Base-by-base conservation (phyloP, 2,113 vertebrate species). In the Carassius auratus region DNA sequence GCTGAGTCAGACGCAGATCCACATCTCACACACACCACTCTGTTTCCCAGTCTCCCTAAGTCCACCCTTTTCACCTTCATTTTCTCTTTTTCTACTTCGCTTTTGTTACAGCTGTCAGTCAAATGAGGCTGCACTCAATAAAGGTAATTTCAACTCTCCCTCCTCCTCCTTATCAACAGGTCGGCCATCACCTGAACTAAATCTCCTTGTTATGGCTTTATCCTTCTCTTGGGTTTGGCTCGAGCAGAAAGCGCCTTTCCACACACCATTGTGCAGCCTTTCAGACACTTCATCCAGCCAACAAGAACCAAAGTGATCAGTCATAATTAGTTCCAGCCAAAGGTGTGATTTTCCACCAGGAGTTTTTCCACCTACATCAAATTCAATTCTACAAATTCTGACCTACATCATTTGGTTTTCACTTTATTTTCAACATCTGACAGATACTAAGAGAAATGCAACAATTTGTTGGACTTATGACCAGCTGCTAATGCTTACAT, bases 91-190 rank as follows among this genome's bases (percentile, higher is more conserved):
- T 57, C 3, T n/a, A 42, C 66, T 87, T 77, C 78, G 89, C 87
- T 82, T 83, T 87, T 89, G 84, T 91, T 93, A 93, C 90, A 94
- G 89, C 95, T 94, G 86, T 91, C 92, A 91, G 84, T 93, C 89
- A 88, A 13, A 87, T 48, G 50, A 76, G 76, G 45, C 86, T 73
- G 9, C 86, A 89, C 87, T 90, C 61, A 90, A 89, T 90, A 89
- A 89, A 91, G 89, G 89, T 87, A 92, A 93, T 92, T 91, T 92
- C 55, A 69, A 83, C 89, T 36, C 7, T 89, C 79, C 52, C 74
- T 81, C 76, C 64, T 76, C 45, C 71, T 33, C 15, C 69, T 68
- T 68, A n/a, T 64, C 81, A 89, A 87, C 83, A 87, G 90, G 91
- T 92, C 89, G 91, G 76, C 77, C 89, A 90, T 94, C 91, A 93